These are phyloP conservation scores for Scartelaos histophorus DNA, from an alignment of 2,113 vertebrate species.

Conservation along the genomic window DNA sequence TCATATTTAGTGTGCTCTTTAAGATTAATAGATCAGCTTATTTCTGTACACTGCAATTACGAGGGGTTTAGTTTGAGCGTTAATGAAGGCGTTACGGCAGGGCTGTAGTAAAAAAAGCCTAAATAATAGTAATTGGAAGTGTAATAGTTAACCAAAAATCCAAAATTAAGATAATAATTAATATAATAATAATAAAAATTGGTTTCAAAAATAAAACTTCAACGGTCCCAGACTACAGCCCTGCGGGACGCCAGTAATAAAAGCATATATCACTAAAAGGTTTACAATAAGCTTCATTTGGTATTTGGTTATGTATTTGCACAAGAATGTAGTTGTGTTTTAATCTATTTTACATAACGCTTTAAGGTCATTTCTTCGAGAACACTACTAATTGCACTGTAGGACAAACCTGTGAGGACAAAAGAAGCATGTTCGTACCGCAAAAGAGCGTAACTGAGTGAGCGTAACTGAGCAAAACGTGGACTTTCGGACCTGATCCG, in stretches of 20 bases:
- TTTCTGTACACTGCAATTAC: conserved; percentile 31
- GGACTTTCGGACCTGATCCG: conserved; percentile 33
- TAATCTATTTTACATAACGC: conserved; percentile 27
- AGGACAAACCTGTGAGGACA: conserved; percentile 34
- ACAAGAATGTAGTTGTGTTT: conserved; percentile 47
- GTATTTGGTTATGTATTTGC: conserved; percentile 39
- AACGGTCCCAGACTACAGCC: background rate
- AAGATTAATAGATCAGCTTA: conserved; percentile 26
- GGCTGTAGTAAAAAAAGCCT: conserved; percentile 6
- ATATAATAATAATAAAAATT: too few relatives aligned
- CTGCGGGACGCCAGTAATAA: conserved; percentile 7
- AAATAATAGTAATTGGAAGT: too few relatives aligned
- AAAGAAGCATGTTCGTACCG: conserved; percentile 57
- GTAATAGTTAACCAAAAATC: background rate
- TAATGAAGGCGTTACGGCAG: conserved; percentile 30
- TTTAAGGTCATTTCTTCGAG: conserved; percentile 33
- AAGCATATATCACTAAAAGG: conserved; percentile 27
- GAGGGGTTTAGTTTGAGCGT: conserved; percentile 31
- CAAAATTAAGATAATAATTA: background rate
- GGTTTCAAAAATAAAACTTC: background rate
- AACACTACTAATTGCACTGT: conserved; percentile 42
- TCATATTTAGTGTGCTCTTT: conserved; percentile 53
- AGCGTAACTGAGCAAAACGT: conserved; percentile 14
- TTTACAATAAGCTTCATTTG: conserved; percentile 50
- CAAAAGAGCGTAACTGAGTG: conserved; percentile 44